Conservation (phyloP, 2,888 invertebrate genomes). For the Tuberolachnus salignus region DNA sequence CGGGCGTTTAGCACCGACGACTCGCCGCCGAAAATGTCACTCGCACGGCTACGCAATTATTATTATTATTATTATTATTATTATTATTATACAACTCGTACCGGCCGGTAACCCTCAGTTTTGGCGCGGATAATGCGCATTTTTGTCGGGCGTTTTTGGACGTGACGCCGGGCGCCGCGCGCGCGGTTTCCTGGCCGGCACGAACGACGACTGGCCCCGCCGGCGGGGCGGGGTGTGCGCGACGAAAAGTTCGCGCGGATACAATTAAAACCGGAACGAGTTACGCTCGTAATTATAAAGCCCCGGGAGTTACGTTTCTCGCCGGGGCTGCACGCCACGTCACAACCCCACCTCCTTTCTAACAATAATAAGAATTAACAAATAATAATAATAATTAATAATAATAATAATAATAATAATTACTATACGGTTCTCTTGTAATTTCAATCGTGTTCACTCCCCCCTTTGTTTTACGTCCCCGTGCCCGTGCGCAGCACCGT, state of each 20-base stretch:
- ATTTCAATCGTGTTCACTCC: conserved; percentile 42
- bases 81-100: no score
- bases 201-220: not conserved
- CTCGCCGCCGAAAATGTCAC: conserved; percentile 16
- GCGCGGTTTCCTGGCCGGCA: not conserved
- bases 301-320: conserved; percentile 1
- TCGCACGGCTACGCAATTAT: conserved; percentile 16
- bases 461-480: not conserved
- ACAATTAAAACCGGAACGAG: conserved; percentile 52
- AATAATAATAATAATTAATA: conserved; percentile 11
- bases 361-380: conserved; percentile 8
- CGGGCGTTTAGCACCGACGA: conserved; percentile 11
- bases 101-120: no score
- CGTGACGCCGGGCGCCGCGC: no score
- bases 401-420: not conserved
- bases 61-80: no score
- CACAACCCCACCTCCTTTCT: no score
- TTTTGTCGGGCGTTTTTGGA: not conserved
- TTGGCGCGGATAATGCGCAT: not conserved
- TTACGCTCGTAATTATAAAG: conserved; percentile 55
- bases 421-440: conserved; percentile 49
- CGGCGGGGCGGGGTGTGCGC: no score
- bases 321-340: no score
- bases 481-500: no score
- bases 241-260: conserved; percentile 38